Evolutionary conservation across 2,888 invertebrate genomes (phyloP).

Genomic region (Euplagia quadripunctaria): DNA sequence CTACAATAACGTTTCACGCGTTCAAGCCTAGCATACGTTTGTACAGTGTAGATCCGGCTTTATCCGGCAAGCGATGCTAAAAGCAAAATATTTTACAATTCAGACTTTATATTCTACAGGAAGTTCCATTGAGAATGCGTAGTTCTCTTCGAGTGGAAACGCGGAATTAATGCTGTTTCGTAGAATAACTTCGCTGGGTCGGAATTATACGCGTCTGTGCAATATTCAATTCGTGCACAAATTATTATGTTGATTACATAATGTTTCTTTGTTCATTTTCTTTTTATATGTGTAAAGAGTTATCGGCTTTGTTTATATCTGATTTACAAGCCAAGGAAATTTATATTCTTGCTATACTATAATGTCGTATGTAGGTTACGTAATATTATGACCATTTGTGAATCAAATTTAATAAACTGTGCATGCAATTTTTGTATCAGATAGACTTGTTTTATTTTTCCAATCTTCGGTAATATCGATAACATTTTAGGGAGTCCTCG

Average conservation of each 20-base stretch:
- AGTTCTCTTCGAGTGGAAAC: conserved; percentile 9
- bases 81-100: conserved; percentile 15
- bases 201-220: conserved; percentile 3
- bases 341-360: too few species aligned
- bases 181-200: conserved; percentile 5
- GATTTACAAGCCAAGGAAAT: background rate
- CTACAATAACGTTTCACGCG: background rate
- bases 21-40: background rate
- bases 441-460: too few species aligned
- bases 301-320: background rate
- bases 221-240: background rate
- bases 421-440: too few species aligned
- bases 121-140: conserved; percentile 12
- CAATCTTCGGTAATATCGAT: too few species aligned
- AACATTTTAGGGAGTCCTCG: too few species aligned
- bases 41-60: background rate
- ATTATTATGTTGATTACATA: background rate
- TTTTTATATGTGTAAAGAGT: background rate
- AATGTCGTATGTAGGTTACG: background rate
- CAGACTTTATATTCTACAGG: conserved; percentile 11
- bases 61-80: background rate
- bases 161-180: conserved; percentile 9
- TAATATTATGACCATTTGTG: too few species aligned
- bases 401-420: too few species aligned
- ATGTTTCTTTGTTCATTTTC: background rate